Percentiles rank a stretch among this genome's conserved stretches.
phyloP scores from a whole-genome alignment of 1,140 invertebrate species.

The Drosophila sp. region DNA sequence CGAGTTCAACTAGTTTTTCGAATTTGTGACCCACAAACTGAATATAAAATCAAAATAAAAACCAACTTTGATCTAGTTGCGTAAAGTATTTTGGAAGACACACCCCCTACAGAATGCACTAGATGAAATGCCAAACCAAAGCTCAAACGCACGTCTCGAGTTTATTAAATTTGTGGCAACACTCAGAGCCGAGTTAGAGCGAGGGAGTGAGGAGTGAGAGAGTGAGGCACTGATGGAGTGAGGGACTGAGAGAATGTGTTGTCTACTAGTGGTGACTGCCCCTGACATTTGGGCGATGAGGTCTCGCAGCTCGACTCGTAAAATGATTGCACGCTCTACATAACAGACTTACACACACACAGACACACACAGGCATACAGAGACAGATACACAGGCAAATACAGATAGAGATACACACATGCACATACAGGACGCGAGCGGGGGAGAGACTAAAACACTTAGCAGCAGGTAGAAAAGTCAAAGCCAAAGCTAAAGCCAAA shows the following conservation, averaged over 20 bases:
- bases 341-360: slow-evolving; percentile 36
- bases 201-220: slow-evolving; percentile 2
- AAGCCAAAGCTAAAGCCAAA: slow-evolving; percentile 44
- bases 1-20: slow-evolving; percentile 48
- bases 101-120: neutral
- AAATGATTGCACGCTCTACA: slow-evolving; percentile 80
- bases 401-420: no score
- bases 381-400: no score
- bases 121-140: slow-evolving; percentile 46
- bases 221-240: slow-evolving; percentile 9
- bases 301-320: slow-evolving; percentile 65
- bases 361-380: slow-evolving; percentile 28
- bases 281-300: slow-evolving; percentile 71
- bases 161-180: slow-evolving; percentile 81
- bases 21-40: slow-evolving; percentile 64
- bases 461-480: slow-evolving; percentile 69
- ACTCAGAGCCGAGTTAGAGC: slow-evolving; percentile 56
- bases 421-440: slow-evolving; percentile 22
- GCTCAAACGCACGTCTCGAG: slow-evolving; percentile 78
- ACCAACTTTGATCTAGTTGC: slow-evolving; percentile 77
- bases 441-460: slow-evolving; percentile 62
- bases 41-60: slow-evolving; percentile 65
- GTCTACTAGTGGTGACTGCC: slow-evolving; percentile 58
- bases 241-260: slow-evolving; percentile 12
- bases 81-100: slow-evolving; percentile 64